phyloP scores from a whole-genome alignment of 2,888 invertebrate species.

The Andrena hattorfiana region DNA sequence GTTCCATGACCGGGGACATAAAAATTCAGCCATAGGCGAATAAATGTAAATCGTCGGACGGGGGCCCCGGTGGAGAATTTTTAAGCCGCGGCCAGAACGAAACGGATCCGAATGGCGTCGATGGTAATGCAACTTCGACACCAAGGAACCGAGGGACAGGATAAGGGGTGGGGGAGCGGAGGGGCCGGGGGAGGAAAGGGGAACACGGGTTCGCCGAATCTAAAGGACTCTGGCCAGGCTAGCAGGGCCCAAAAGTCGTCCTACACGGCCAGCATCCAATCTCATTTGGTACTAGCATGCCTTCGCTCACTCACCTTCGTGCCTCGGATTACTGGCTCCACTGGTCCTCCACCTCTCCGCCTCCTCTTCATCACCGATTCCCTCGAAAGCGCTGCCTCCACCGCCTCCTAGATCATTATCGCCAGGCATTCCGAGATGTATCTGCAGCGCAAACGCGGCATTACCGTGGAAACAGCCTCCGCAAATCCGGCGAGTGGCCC shows the following conservation, averaged over 20 bases:
- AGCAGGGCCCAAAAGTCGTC: conserved; percentile 75
- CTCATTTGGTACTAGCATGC: conserved; percentile 76
- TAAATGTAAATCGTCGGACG: conserved; percentile 60
- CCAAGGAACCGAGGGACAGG: conserved; percentile 32
- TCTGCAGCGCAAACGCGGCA: conserved; percentile 66
- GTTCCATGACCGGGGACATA: conserved; percentile 47
- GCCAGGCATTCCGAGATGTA: conserved; percentile 72
- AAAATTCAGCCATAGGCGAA: conserved; percentile 38
- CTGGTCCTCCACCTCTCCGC: conserved; percentile 30
- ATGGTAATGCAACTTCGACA: conserved; percentile 71
- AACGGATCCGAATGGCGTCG: conserved; percentile 55
- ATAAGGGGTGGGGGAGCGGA: conserved; percentile 13
- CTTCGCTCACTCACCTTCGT: conserved; percentile 70
- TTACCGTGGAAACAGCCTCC: conserved; percentile 42
- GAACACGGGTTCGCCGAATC: conserved; percentile 59
- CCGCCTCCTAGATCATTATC: conserved; percentile 73
- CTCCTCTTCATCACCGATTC: conserved; percentile 49
- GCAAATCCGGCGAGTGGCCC: conserved; percentile 4
- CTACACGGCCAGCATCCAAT: conserved; percentile 72
- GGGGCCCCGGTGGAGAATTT: conserved; percentile 39
- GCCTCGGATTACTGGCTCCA: conserved; percentile 68
- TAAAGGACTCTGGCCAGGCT: conserved; percentile 63
- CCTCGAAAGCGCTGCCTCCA: conserved; percentile 56
- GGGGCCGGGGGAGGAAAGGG: conserved; percentile 29
- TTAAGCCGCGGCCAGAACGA: conserved; percentile 22